Conservation (phyloP, 2,888 invertebrate species). For the Calliopum simillimum region DNA sequence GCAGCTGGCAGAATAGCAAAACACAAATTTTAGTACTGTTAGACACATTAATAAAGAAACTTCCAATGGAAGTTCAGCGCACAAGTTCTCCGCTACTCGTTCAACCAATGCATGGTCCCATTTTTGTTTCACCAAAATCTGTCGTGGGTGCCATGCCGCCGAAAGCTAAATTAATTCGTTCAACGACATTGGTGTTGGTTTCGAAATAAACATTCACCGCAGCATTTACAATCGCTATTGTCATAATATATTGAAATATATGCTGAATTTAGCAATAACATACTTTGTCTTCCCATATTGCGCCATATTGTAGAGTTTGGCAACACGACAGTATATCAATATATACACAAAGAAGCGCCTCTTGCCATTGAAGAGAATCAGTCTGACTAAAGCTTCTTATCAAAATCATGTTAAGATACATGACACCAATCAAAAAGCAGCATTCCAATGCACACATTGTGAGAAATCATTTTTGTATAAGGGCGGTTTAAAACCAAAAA, state of each 20-base stretch:
- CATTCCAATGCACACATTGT: conserved; percentile 44
- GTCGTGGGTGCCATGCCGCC: conserved; percentile 95
- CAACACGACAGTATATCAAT: conserved; percentile 94
- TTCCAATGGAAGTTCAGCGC: conserved; percentile 82
- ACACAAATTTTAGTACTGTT: too few species aligned
- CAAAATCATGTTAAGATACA: conserved; percentile 45
- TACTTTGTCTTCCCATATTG: conserved; percentile 73
- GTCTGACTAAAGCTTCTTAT: conserved; percentile 45
- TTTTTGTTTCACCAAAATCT: too few species aligned
- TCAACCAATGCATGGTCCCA: too few species aligned
- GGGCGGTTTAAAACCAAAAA: conserved; percentile 46
- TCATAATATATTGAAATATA: conserved; percentile 83
- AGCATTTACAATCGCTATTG: conserved; percentile 95
- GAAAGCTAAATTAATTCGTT: conserved; percentile 78
- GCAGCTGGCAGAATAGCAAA: too few species aligned
- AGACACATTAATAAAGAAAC: too few species aligned
- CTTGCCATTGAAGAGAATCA: conserved; percentile 78
- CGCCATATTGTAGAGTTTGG: conserved; percentile 82
- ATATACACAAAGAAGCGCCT: conserved; percentile 88
- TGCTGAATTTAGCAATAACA: conserved; percentile 72
- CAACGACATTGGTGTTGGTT: conserved; percentile 70
- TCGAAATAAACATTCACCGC: conserved; percentile 80
- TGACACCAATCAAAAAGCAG: conserved; percentile 42
- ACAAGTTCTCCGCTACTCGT: conserved; percentile 72
- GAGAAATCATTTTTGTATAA: conserved; percentile 48